Base-by-base conservation (phyloP, 2,113 vertebrate genomes). In the Podarcis muralis region DNA sequence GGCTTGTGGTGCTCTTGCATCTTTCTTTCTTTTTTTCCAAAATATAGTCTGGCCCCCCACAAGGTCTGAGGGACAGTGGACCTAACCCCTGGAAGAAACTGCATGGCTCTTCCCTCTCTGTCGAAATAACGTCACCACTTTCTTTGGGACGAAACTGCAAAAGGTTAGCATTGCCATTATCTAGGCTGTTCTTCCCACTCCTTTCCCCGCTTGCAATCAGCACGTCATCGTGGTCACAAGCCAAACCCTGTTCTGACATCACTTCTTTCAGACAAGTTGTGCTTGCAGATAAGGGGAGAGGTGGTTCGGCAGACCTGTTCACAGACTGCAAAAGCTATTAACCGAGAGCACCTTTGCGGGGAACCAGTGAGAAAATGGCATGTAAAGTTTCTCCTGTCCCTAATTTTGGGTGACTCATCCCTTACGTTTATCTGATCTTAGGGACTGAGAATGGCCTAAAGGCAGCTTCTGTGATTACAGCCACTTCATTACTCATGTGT, bases 401-500 rank as follows among this genome's bases (percentile, higher is more conserved):
- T 68, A n/a, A 18, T 82, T 88, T 87, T 65, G 78, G 62, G 71
- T 94, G 88, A 87, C 83, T 87, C 90, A 95, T 87, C 81, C 65
- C 9, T 9, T 82, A 62, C 59, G 8, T 74, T 88, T 82, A 86
- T 90, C 89, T 95, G 30, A 71, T 90, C 79, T 78, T 87, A 65
- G 57, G 30, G 81, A 6, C 86, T 48, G 83, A 62, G 84, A n/a
- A 65, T 62, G 92, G 87, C 93, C 90, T 86, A 18, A 57, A 81
- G 93, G 86, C 68, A 81, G 84, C 0, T 90, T 87, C 89, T 22
- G 71, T 27, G 32, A 83, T 91, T 86, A 81, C 75, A 85, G 48
- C 89, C 40, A 27, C 30, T 43, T 85, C 86, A 62, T 93, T 92
- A 95, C 85, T 95, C 91, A 95, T 78, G 91, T 86, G 68, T 30